A percentile compares a stretch with the other conserved stretches of the same genome.
Evolutionary conservation across 2,888 invertebrate genomes (phyloP).

Genomic region (Saturnia pavonia): DNA sequence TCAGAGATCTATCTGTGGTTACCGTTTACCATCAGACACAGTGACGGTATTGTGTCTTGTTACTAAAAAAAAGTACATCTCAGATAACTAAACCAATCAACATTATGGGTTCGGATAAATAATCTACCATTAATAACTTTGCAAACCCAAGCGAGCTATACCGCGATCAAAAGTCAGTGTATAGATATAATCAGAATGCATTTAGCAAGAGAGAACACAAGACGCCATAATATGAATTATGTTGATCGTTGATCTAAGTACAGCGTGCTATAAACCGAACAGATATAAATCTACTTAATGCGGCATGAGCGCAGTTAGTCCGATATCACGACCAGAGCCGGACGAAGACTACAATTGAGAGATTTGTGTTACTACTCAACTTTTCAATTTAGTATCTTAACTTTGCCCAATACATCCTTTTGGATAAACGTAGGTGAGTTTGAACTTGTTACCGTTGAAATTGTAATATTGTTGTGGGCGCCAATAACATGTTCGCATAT

Average conservation of each 20-base stretch:
- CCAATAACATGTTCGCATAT: no score
- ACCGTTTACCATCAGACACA: no score
- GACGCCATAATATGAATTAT: constrained; percentile 5
- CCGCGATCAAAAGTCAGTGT: not conserved
- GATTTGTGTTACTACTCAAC: no score
- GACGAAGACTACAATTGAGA: not conserved
- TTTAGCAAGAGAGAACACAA: not conserved
- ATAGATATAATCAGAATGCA: not conserved
- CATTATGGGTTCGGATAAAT: not conserved
- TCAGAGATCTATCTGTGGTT: no score
- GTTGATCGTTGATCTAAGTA: not conserved
- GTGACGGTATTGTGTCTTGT: no score
- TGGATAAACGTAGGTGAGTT: no score
- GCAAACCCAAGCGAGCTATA: not conserved
- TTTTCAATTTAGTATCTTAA: no score
- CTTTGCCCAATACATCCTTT: no score
- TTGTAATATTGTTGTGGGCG: no score
- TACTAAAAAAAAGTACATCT: no score
- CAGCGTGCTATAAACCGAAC: not conserved
- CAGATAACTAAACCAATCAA: no score
- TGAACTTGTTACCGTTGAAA: no score
- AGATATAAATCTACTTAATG: not conserved
- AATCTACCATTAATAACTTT: not conserved
- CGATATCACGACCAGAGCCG: not conserved
- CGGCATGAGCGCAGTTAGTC: not conserved